These are phyloP conservation scores for Xenopus petersii DNA, from an alignment of 2,797 vertebrate genomes.

Conservation along the genomic window DNA sequence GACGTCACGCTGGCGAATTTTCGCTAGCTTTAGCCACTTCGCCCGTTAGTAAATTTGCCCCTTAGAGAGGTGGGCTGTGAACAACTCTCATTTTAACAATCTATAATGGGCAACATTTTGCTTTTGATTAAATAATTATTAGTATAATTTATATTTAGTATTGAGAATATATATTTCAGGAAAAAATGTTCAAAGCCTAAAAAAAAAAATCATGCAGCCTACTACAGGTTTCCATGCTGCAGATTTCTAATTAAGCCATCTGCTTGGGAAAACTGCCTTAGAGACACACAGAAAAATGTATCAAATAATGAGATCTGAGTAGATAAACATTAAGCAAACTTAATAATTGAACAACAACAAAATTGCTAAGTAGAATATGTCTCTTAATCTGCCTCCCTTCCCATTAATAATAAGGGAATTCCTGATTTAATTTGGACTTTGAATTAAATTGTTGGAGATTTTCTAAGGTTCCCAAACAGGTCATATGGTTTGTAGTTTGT, in stretches of 20 bases:
- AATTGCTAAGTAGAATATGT: not conserved
- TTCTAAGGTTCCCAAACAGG: not conserved
- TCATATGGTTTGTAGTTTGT: no score
- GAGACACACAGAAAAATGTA: conserved; percentile 1
- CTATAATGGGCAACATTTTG: no score
- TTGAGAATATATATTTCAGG: no score
- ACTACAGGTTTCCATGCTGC: conserved; percentile 3
- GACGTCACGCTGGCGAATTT: no score
- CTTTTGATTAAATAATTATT: no score
- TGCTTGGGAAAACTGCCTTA: not conserved
- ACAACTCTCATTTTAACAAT: no score
- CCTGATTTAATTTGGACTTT: not conserved
- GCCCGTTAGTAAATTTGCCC: no score
- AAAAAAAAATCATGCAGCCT: not conserved
- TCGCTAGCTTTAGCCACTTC: no score
- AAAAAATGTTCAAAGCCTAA: no score
- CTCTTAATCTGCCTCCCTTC: not conserved
- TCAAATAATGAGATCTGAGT: conserved; percentile 23
- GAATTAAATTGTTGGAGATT: not conserved
- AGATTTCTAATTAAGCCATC: conserved; percentile 27
- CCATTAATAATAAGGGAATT: not conserved
- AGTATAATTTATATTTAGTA: no score
- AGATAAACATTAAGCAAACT: conserved; percentile 5
- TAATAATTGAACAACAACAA: not conserved
- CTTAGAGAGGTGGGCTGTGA: no score